Conservation (phyloP, 2,888 invertebrate species). For the Pocota personata region DNA sequence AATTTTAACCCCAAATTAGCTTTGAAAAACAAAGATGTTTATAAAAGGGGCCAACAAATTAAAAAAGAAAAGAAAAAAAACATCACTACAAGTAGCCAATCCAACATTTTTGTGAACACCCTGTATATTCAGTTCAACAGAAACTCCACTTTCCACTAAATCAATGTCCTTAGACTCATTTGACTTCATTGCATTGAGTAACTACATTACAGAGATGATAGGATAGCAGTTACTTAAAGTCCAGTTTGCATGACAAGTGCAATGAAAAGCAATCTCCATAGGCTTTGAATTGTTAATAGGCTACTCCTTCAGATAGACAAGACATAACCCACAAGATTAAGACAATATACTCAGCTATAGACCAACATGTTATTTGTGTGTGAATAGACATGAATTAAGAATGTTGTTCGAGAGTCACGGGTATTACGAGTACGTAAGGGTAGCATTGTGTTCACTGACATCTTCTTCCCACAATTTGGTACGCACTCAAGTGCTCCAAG, state of each 20-base stretch:
- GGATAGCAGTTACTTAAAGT: conserved; percentile 51
- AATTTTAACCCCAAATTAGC: too few relatives aligned
- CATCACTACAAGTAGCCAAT: too few relatives aligned
- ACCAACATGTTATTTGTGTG: conserved; percentile 50
- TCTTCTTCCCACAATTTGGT: conserved; percentile 71
- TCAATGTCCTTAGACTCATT: background rate
- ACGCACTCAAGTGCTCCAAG: conserved; percentile 59
- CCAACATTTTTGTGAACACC: too few relatives aligned
- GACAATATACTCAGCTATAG: conserved; percentile 38
- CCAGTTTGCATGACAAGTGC: conserved; percentile 69
- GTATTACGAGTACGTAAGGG: conserved; percentile 38
- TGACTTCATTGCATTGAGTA: background rate
- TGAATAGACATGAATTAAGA: conserved; percentile 72
- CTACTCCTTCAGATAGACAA: conserved; percentile 42
- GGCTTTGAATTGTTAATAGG: conserved; percentile 69
- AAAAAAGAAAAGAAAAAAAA: too few relatives aligned
- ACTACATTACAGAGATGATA: background rate
- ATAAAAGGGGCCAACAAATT: too few relatives aligned
- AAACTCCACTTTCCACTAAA: too few relatives aligned
- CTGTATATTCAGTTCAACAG: too few relatives aligned
- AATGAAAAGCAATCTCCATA: conserved; percentile 53
- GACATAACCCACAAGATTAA: conserved; percentile 67
- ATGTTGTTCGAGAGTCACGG: conserved; percentile 61
- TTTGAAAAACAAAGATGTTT: too few relatives aligned
- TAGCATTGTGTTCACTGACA: conserved; percentile 61